Base-by-base conservation (phyloP, 2,888 invertebrate genomes). In the Andrena flavipes region DNA sequence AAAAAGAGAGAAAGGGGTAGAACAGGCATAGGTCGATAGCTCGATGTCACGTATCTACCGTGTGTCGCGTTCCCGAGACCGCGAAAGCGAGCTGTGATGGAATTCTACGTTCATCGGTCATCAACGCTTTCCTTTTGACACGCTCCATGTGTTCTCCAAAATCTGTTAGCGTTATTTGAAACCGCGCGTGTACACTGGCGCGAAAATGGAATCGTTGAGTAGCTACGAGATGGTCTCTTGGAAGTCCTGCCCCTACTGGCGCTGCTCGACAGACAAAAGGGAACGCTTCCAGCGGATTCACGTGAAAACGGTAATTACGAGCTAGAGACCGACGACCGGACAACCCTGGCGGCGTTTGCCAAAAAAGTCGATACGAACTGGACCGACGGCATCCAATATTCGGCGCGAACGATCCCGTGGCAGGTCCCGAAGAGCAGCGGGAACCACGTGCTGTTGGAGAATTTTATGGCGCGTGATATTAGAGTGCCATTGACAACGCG, bases 141-240 rank as follows among this genome's bases (percentile, higher is more conserved):
- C 54, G 54, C 20, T 56, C 4, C 26, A 2, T 26, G 4, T 23
- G 26, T 10, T 26, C 10, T 26, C 23, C 54, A 6, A 23, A 56
- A 56, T 56, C 54, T 23, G 23, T 8, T 8, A 1, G 54, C 33
- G 64, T 49, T 67, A 67, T 71, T 70, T 67, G 13, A 29, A 67
- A 48, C 65, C 54, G 68, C 20, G 49, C 2, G 48, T 13, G 42
- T 42, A 13, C 42, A 42, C 64, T 70, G 80, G 71, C 42, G 79
- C 76, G 70, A 83, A 71, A 88, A 89, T 89, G 72, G 87, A 90
- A 90, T 85, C 85, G 81, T 77, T 84, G 79, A 42, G 35, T 23
- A 29, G 10, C 30, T 62, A 35, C 23, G 73, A 56, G 56, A 51
- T 54, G 30, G 8, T 65, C 69, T 75, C 60, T 33, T 69, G 30